Percentiles rank a stretch among this genome's conserved stretches.
Evolutionary conservation across 2,888 invertebrate species (phyloP).

Genomic region (Prenolepis imparis): DNA sequence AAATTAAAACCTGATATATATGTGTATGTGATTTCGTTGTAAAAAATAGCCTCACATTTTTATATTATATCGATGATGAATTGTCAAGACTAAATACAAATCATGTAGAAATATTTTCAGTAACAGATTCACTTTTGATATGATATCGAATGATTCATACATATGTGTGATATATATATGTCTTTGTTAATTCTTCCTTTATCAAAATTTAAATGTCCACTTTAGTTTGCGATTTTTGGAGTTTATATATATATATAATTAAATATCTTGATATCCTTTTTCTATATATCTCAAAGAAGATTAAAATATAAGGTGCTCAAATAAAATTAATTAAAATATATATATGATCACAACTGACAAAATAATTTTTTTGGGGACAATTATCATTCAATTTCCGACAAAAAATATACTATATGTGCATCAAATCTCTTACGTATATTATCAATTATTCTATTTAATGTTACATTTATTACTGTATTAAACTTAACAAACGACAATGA

Average conservation of each 20-base stretch:
- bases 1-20: conserved; percentile 1
- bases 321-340: too few species aligned
- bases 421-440: too few species aligned
- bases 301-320: background rate
- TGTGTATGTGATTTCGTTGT: background rate
- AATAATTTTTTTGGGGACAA: background rate
- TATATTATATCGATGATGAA: background rate
- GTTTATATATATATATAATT: too few species aligned
- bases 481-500: background rate
- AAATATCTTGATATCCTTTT: background rate
- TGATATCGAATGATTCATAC: too few species aligned
- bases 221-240: background rate
- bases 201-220: background rate
- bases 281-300: background rate
- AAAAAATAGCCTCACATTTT: background rate
- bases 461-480: background rate
- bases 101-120: background rate
- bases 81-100: background rate
- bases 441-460: too few species aligned
- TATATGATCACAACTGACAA: background rate
- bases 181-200: background rate
- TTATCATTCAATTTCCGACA: background rate
- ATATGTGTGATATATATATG: background rate
- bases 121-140: background rate
- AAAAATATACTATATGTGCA: background rate